phyloP scores from a whole-genome alignment of 2,797 vertebrate genomes.

The Sebastes taczanowskii region DNA sequence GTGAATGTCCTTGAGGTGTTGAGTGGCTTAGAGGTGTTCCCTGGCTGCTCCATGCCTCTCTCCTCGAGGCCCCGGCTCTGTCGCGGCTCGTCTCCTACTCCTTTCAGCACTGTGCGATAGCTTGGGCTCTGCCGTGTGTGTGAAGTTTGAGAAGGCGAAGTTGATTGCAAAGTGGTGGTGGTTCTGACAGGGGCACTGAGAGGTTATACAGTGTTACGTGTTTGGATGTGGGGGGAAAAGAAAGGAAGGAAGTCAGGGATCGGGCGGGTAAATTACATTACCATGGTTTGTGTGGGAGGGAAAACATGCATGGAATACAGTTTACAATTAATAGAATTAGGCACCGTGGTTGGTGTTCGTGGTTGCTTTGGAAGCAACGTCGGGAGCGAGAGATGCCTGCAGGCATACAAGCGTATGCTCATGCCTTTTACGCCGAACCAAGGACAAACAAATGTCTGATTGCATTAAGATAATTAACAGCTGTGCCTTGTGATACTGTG shows the following conservation, averaged over 20 bases:
- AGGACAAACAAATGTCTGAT: slow-evolving; percentile 49
- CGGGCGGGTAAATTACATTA: background rate
- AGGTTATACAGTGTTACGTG: slow-evolving; percentile 37
- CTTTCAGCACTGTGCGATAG: slow-evolving; percentile 25
- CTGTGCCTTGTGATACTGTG: slow-evolving; percentile 22
- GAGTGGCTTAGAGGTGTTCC: slow-evolving; percentile 13
- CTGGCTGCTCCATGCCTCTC: slow-evolving; percentile 12
- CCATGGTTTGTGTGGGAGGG: background rate
- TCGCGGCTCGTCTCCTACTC: slow-evolving; percentile 32
- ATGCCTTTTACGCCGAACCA: background rate
- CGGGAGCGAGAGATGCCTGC: background rate
- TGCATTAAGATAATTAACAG: slow-evolving; percentile 51
- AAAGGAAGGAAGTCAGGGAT: background rate
- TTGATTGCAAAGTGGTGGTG: slow-evolving; percentile 62
- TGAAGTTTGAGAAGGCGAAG: slow-evolving; percentile 48
- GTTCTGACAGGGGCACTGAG: slow-evolving; percentile 62
- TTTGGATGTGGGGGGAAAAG: background rate
- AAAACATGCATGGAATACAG: background rate
- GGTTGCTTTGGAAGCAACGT: background rate
- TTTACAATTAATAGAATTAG: slow-evolving; percentile 9
- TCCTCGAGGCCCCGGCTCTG: slow-evolving; percentile 7
- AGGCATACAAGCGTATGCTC: background rate
- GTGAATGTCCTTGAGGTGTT: background rate
- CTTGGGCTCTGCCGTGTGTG: slow-evolving; percentile 51
- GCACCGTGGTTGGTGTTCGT: background rate